Evolutionary conservation across 2,113 vertebrate genomes (phyloP).

Genomic region (Chloroceryle aenea): DNA sequence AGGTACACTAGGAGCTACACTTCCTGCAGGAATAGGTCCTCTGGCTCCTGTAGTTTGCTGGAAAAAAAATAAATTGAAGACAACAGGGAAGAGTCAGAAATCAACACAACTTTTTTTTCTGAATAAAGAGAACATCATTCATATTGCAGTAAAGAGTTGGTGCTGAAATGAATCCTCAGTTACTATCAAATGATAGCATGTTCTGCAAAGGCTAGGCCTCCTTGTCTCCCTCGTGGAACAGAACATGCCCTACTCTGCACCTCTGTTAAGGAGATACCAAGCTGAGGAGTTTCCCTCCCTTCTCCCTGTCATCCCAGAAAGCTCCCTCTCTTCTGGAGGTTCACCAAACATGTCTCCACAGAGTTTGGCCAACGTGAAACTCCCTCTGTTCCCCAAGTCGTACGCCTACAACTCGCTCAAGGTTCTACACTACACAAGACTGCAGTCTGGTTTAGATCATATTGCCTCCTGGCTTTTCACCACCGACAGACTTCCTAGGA

Average conservation of each 20-base stretch:
- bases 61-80: background rate
- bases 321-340: background rate
- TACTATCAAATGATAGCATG: background rate
- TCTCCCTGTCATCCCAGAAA: background rate
- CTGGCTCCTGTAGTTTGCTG: slow-evolving; percentile 69
- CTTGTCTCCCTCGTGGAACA: background rate
- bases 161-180: background rate
- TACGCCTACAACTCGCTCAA: background rate
- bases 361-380: background rate
- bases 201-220: background rate
- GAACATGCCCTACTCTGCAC: background rate
- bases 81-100: background rate
- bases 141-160: background rate
- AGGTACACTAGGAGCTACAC: slow-evolving; percentile 75
- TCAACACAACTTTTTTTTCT: background rate
- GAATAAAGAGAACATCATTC: background rate
- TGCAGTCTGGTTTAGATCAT: background rate
- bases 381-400: background rate
- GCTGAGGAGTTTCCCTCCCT: background rate
- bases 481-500: background rate
- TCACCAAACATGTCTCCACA: background rate
- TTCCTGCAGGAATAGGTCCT: slow-evolving; percentile 79
- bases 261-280: background rate
- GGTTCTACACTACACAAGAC: accelerated
- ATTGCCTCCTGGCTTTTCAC: background rate